Conservation (phyloP, 2,888 invertebrate species). For the Branchellion lobata region DNA sequence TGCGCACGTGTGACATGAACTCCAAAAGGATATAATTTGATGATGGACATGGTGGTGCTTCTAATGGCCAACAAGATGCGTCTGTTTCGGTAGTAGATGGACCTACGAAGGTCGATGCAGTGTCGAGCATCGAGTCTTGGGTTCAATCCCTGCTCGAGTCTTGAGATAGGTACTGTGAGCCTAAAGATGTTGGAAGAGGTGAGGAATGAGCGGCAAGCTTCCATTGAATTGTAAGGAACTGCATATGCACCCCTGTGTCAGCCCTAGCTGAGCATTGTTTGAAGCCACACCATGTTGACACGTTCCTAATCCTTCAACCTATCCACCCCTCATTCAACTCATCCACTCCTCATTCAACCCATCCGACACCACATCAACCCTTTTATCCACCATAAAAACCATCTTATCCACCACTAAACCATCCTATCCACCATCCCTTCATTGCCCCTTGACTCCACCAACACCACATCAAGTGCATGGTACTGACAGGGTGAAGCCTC, state of each 20-base stretch:
- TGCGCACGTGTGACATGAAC: too few species aligned
- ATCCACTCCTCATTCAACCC: too few species aligned
- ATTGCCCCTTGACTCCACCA: too few species aligned
- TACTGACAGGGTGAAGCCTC: slow-evolving; percentile 58
- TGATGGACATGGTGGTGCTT: slow-evolving; percentile 51
- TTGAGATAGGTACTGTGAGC: slow-evolving; percentile 30
- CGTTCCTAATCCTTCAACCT: neutral
- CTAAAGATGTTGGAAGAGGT: too few species aligned
- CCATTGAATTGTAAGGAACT: too few species aligned
- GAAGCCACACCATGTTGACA: too few species aligned
- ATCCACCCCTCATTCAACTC: neutral
- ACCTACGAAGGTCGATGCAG: slow-evolving; percentile 55
- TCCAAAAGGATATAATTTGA: slow-evolving; percentile 54
- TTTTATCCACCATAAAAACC: neutral
- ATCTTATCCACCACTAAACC: neutral
- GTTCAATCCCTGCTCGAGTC: slow-evolving; percentile 54
- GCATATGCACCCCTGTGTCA: too few species aligned
- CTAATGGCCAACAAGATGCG: slow-evolving; percentile 53
- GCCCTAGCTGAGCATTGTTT: too few species aligned
- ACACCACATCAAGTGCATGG: neutral
- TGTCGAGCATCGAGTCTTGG: slow-evolving; percentile 54
- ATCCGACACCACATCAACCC: too few species aligned
- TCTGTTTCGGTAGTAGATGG: slow-evolving; percentile 53
- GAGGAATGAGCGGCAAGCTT: too few species aligned
- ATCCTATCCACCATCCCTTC: neutral